A percentile compares a stretch with the other conserved stretches of the same genome.
phyloP scores from a whole-genome alignment of 1,140 invertebrate genomes.

The Aphidius ervi region DNA sequence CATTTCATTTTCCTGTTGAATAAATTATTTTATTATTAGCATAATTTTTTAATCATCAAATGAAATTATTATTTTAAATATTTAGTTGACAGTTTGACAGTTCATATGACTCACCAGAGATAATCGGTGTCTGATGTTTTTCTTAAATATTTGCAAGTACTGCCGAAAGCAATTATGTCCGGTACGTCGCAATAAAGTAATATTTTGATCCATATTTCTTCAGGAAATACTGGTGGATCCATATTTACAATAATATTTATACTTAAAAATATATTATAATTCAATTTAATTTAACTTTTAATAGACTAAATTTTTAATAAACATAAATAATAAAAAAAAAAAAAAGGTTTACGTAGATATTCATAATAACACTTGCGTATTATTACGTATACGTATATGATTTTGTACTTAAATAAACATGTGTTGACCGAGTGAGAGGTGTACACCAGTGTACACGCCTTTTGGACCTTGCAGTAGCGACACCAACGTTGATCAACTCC shows the following conservation, averaged over 20 bases:
- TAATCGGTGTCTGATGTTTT: conserved; percentile 51
- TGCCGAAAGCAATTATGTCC: conserved; percentile 52
- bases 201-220: conserved; percentile 54
- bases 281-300: not conserved
- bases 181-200: conserved; percentile 51
- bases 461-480: too few species aligned
- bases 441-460: too few species aligned
- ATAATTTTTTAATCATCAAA: too few species aligned
- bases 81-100: not conserved
- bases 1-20: conserved; percentile 51
- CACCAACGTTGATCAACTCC: conserved; percentile 1
- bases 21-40: conserved; percentile 3
- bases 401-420: conserved; percentile 30
- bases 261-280: conserved; percentile 3
- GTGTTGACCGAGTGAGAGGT: too few species aligned
- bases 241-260: conserved; percentile 31
- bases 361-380: too few species aligned
- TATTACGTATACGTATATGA: too few species aligned
- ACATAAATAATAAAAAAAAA: too few species aligned
- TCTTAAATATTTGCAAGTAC: conserved; percentile 51
- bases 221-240: conserved; percentile 51
- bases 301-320: too few species aligned
- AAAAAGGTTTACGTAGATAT: too few species aligned
- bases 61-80: too few species aligned
- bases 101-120: conserved; percentile 49